Percentiles rank a stretch among this genome's conserved stretches.
phyloP scores from a whole-genome alignment of 2,797 vertebrate species.

The Sebastes itinus region DNA sequence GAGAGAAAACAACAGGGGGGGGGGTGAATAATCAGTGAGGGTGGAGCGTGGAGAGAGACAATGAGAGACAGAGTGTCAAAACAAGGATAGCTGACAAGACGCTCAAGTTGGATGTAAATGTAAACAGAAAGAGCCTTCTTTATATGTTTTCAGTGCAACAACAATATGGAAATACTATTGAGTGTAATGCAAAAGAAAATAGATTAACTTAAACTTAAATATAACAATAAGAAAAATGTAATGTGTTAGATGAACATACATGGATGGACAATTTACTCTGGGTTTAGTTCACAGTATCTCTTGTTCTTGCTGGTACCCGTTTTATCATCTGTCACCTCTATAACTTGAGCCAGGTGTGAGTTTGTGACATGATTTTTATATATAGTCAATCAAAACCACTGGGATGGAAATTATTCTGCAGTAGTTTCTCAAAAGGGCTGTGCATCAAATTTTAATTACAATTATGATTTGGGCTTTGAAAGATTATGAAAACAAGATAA shows the following conservation, averaged over 20 bases:
- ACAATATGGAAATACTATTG: not conserved
- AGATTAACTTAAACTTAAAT: not conserved
- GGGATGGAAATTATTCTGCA: not conserved
- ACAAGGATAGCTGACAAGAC: not conserved
- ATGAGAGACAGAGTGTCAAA: not conserved
- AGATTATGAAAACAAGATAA: too few species aligned
- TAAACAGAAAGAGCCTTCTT: not conserved
- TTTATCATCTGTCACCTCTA: not conserved
- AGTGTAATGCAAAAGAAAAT: not conserved
- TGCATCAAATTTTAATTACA: too few species aligned
- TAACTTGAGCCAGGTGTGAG: not conserved
- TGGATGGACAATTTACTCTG: not conserved
- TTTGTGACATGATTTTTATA: not conserved
- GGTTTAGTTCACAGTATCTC: not conserved
- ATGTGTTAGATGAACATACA: not conserved
- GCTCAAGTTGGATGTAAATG: not conserved
- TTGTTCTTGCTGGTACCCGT: not conserved
- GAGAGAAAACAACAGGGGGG: conserved; percentile 1
- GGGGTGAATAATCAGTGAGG: conserved; percentile 1
- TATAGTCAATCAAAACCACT: not conserved
- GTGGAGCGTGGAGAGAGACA: not conserved
- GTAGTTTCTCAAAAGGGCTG: not conserved
- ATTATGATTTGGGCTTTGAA: too few species aligned
- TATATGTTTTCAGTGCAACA: not conserved
- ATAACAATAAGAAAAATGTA: not conserved